phyloP scores from a whole-genome alignment of 2,888 invertebrate genomes.

The Cephus nigrinus region DNA sequence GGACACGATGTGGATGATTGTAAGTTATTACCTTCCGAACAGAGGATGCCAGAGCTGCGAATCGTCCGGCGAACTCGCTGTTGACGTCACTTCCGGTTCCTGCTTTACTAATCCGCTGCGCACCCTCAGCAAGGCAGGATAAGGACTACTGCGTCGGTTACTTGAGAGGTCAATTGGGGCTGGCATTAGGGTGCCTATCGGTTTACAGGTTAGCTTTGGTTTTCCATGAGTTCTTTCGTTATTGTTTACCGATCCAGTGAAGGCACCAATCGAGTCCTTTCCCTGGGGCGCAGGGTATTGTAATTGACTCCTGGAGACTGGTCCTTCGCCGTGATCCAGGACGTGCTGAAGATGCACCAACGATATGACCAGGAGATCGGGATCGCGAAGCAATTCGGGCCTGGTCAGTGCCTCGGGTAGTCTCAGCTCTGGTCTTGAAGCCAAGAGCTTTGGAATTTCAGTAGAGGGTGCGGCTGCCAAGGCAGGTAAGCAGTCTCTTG shows the following conservation, averaged over 20 bases:
- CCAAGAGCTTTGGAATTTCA: constrained; percentile 81
- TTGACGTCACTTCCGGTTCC: constrained; percentile 61
- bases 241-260: constrained; percentile 25
- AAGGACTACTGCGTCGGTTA: constrained; percentile 45
- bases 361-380: constrained; percentile 82
- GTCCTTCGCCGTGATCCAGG: constrained; percentile 55
- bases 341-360: constrained; percentile 75
- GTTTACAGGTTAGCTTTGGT: constrained; percentile 61
- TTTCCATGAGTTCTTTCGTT: constrained; percentile 29
- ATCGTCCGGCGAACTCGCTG: constrained; percentile 58
- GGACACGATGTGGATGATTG: not conserved
- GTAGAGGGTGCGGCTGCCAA: constrained; percentile 78
- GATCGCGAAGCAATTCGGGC: constrained; percentile 80
- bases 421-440: constrained; percentile 78
- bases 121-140: constrained; percentile 55
- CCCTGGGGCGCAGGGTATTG: constrained; percentile 11
- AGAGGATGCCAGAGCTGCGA: constrained; percentile 86
- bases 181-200: constrained; percentile 61
- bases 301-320: constrained; percentile 28
- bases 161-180: constrained; percentile 60
- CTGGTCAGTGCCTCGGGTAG: constrained; percentile 80
- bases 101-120: constrained; percentile 57
- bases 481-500: constrained; percentile 78
- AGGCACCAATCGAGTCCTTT: constrained; percentile 6
- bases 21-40: constrained; percentile 80